phyloP scores from a whole-genome alignment of 2,113 vertebrate species.

The Sminthopsis crassicaudata region DNA sequence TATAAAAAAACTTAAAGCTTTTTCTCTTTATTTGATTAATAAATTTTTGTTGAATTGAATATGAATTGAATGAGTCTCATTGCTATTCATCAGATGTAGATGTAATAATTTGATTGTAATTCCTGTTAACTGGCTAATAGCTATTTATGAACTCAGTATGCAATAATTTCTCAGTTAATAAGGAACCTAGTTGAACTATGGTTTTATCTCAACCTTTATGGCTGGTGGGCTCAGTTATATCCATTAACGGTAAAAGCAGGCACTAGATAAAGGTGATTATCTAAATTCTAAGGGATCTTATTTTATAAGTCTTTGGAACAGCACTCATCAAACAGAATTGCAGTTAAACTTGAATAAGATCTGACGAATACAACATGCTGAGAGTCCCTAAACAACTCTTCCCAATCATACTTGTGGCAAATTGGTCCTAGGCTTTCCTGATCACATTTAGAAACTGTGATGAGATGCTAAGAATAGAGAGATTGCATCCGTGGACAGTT shows the following conservation, averaged over 20 bases:
- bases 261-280: constrained; percentile 61
- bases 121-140: constrained; percentile 71
- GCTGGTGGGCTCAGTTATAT: constrained; percentile 53
- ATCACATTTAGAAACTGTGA: constrained; percentile 48
- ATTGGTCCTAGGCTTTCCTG: constrained; percentile 38
- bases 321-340: constrained; percentile 58
- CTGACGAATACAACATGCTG: constrained; percentile 53
- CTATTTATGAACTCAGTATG: constrained; percentile 67
- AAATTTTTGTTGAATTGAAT: background rate
- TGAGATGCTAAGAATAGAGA: constrained; percentile 29
- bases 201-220: constrained; percentile 46
- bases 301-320: constrained; percentile 54
- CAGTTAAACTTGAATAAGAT: constrained; percentile 53
- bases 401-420: constrained; percentile 23
- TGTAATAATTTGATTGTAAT: constrained; percentile 49
- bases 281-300: constrained; percentile 60
- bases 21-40: background rate
- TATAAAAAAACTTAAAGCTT: background rate
- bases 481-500: constrained; percentile 43
- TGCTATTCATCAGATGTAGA: constrained; percentile 67
- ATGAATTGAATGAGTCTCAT: constrained; percentile 34
- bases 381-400: constrained; percentile 63
- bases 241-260: constrained; percentile 47
- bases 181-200: constrained; percentile 14
- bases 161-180: constrained; percentile 59